Percentiles rank a stretch among this genome's conserved stretches.
These are phyloP conservation scores for Eumaeus atala DNA, from an alignment of 1,140 invertebrate species.

Conservation along the genomic window DNA sequence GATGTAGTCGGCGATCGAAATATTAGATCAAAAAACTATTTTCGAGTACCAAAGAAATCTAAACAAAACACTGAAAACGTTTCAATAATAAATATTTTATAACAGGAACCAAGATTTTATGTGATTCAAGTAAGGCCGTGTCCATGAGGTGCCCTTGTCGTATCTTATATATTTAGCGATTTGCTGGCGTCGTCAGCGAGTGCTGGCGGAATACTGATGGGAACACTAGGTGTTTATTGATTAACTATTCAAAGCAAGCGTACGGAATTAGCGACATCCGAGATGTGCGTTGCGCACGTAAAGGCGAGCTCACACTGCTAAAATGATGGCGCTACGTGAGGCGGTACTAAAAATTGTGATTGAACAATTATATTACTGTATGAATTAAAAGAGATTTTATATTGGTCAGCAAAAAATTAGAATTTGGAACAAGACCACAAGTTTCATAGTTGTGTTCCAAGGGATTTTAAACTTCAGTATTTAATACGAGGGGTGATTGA, in stretches of 20 bases:
- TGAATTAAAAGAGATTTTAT: too few species aligned
- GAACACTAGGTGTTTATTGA: constrained; percentile 29
- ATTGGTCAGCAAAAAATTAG: too few species aligned
- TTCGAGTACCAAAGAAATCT: background rate
- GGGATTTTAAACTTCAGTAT: too few species aligned
- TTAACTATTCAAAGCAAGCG: constrained; percentile 58
- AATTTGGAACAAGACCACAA: too few species aligned
- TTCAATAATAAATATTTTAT: constrained; percentile 20
- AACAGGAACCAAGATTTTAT: constrained; percentile 53
- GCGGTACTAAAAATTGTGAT: too few species aligned
- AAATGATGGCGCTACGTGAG: too few species aligned
- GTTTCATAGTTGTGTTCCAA: too few species aligned
- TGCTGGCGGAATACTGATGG: constrained; percentile 57
- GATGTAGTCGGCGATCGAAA: too few species aligned
- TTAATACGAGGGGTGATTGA: too few species aligned
- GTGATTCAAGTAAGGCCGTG: constrained; percentile 52
- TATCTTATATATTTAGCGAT: constrained; percentile 68
- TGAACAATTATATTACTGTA: too few species aligned
- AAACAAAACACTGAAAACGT: background rate
- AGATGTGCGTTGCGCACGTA: constrained; percentile 34
- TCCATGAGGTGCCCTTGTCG: constrained; percentile 59
- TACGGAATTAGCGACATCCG: constrained; percentile 68
- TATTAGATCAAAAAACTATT: too few species aligned
- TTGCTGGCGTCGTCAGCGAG: constrained; percentile 40
- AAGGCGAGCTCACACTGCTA: too few species aligned